Evolutionary conservation across 2,113 vertebrate species (phyloP).

Genomic region (Chitala chitala): DNA sequence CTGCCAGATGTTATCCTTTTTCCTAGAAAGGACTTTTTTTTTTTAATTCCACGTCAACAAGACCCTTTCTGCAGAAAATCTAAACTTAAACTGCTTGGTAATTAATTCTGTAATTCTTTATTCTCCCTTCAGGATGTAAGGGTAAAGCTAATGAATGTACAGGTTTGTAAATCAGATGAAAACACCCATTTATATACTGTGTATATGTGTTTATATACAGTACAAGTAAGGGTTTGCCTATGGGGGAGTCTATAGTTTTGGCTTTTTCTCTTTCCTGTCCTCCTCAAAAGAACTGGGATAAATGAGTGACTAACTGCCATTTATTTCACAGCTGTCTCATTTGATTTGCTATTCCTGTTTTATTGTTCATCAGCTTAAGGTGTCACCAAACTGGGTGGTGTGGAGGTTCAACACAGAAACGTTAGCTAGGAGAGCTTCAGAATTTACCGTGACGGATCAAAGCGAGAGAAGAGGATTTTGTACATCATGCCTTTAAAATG

Average conservation of each 20-base stretch:
- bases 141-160: constrained; percentile 72
- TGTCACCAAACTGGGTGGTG: not conserved
- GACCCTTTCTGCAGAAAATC: constrained; percentile 36
- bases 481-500: too few species aligned
- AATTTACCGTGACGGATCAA: not conserved
- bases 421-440: not conserved
- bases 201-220: constrained; percentile 70
- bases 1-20: constrained; percentile 36
- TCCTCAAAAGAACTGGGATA: not conserved
- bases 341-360: constrained; percentile 12
- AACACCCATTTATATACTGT: constrained; percentile 70
- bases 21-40: constrained; percentile 27
- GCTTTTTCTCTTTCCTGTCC: not conserved
- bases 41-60: constrained; percentile 14
- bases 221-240: constrained; percentile 50
- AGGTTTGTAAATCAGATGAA: constrained; percentile 67
- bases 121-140: constrained; percentile 64
- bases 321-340: not conserved
- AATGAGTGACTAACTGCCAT: not conserved
- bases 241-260: constrained; percentile 39
- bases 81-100: constrained; percentile 43
- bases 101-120: constrained; percentile 53
- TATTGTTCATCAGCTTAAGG: not conserved
- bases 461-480: not conserved
- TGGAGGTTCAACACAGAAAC: not conserved